A percentile compares a stretch with the other conserved stretches of the same genome.
Conservation (phyloP, 1,140 invertebrate species). For the Drosophila yakuba region DNA sequence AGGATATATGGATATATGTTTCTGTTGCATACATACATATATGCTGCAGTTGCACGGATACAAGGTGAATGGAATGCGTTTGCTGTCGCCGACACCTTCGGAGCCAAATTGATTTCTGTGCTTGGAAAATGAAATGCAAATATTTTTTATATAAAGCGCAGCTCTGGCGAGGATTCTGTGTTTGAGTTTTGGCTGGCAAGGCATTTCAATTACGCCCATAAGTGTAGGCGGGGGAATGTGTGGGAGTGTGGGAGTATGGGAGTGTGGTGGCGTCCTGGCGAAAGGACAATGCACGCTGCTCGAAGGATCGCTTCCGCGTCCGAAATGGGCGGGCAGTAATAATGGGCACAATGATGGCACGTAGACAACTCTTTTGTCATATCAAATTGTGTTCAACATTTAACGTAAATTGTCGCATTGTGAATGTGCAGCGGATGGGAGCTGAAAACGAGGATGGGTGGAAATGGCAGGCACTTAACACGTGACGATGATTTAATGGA, state of each 20-base stretch:
- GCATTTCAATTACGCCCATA: constrained; percentile 65
- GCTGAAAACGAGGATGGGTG: constrained; percentile 2
- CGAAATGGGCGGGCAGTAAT: constrained; percentile 58
- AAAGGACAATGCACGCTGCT: constrained; percentile 60
- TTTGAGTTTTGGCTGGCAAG: constrained; percentile 6
- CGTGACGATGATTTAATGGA: constrained; percentile 44
- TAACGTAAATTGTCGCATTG: constrained; percentile 80
- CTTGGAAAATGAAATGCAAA: constrained; percentile 64
- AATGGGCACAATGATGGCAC: constrained; percentile 71
- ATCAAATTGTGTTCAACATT: constrained; percentile 80
- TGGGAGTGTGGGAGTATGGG: constrained; percentile 1
- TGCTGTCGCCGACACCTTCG: constrained; percentile 64
- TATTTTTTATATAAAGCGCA: constrained; percentile 59
- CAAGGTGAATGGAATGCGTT: constrained; percentile 20
- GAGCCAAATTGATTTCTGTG: constrained; percentile 68
- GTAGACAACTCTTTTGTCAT: constrained; percentile 83
- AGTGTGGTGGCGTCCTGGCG: constrained; percentile 18
- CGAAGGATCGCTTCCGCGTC: constrained; percentile 31
- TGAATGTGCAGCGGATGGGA: constrained; percentile 11
- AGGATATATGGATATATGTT: constrained; percentile 10
- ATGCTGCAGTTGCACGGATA: neutral
- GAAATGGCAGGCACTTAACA: constrained; percentile 72
- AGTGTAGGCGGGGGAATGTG: constrained; percentile 6
- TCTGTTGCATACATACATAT: neutral
- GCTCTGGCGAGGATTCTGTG: constrained; percentile 14